Evolutionary conservation across 1,140 invertebrate genomes (phyloP), one percentile per base, ranked within the genome.

Genomic region (Formica exsecta): DNA sequence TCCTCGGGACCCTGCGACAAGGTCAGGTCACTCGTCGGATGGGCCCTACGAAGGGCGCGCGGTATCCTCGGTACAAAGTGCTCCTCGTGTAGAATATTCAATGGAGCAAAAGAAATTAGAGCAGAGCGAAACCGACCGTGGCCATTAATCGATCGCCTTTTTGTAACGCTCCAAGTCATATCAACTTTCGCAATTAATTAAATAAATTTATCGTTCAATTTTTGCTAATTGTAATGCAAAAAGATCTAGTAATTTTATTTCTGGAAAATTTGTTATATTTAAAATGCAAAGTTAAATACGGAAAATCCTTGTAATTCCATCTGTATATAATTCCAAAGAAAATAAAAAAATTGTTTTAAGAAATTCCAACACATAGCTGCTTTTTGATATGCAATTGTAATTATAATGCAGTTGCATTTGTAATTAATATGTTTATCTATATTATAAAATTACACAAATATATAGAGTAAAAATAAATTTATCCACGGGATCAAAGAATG

Each of bases 51-150:
- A 73, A 83, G 79, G 79, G 79, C 68, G 79, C 25, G 59, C 38
- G n/a, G 9, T 64, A 57, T 86, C 57, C 73, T 59, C 38, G 25
- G 44, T 61, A 88, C 87, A 89, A 89, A 88, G 68, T 75, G 84
- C 38, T 86, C 48, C 62, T 54, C 51, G 57, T 79, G 75, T 29
- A 59, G 57, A 86, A 89, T 89, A 86, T 86, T 89, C 87, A 88
- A 86, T 85, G 41, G 70, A 25, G 71, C 75, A 59, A 68, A 74
- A 79, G 87, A 80, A 88, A 88, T 89, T 89, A 71, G 83, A 79
- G 38, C 57, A 81, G 74, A 51, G 75, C 9, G 16, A 74, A 83
- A 62, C 79, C 54, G 41, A 83, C 77, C 36, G 22, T 70, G 48
- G 13, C 9, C 32, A 61, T 73, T 83, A 83, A 83, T 83, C 38